Conservation (phyloP, 2,113 vertebrate genomes). For the Eptatretus burgeri region DNA sequence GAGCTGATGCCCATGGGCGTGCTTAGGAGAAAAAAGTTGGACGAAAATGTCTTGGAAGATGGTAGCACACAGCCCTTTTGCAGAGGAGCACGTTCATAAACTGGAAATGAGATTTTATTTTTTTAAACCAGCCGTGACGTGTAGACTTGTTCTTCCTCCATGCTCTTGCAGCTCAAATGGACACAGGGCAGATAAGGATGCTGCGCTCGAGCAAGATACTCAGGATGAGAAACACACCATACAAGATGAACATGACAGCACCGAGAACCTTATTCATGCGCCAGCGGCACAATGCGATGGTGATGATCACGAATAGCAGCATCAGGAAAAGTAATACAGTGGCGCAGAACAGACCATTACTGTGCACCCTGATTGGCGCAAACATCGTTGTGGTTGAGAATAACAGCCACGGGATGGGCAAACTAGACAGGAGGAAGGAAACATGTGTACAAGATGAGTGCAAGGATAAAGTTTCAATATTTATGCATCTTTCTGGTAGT, state of each 20-base stretch:
- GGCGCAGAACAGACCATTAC: conserved; percentile 78
- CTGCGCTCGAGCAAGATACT: conserved; percentile 79
- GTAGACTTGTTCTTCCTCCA: neutral
- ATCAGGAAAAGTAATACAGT: conserved; percentile 85
- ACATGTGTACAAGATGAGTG: conserved; percentile 1
- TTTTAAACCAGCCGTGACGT: no score
- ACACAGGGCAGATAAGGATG: conserved; percentile 46
- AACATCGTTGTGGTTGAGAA: conserved; percentile 28
- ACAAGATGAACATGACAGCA: conserved; percentile 61
- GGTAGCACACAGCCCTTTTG: no score
- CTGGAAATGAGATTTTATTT: no score
- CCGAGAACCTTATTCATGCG: conserved; percentile 75
- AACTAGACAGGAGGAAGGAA: conserved; percentile 19
- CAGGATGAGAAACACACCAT: conserved; percentile 59
- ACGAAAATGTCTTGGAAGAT: no score
- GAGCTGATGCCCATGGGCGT: no score
- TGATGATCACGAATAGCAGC: conserved; percentile 73
- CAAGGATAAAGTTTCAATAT: neutral
- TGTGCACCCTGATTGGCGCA: conserved; percentile 49
- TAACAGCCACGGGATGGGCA: conserved; percentile 64
- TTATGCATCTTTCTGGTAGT: neutral
- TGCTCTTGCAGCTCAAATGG: conserved; percentile 19
- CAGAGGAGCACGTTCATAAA: no score
- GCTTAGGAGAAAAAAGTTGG: no score
- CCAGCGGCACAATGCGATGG: conserved; percentile 59